Evolutionary conservation across 1,140 invertebrate species (phyloP).

Genomic region (Pachypsylla venusta): DNA sequence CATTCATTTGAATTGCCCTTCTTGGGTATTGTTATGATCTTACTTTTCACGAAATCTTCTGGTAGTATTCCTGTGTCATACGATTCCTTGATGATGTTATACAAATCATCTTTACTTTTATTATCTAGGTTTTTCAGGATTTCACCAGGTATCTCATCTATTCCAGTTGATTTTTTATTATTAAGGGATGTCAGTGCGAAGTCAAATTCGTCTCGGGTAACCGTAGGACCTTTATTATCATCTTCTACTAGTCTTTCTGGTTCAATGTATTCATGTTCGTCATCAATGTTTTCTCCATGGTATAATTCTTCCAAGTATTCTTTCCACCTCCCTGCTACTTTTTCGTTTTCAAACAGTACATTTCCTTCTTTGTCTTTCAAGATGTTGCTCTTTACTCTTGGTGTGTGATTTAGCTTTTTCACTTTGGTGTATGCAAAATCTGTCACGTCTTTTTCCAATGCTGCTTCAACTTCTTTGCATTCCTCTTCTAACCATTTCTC

Average conservation of each 20-base stretch:
- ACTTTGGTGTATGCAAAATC: neutral
- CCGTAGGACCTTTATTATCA: slow-evolving; percentile 7
- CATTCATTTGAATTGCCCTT: slow-evolving; percentile 5
- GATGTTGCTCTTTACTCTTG: slow-evolving; percentile 5
- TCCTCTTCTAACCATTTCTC: neutral
- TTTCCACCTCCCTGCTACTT: slow-evolving; percentile 7
- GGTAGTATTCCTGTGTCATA: neutral
- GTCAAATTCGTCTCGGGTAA: slow-evolving; percentile 9
- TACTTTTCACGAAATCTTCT: slow-evolving; percentile 3
- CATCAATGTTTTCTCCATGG: slow-evolving; percentile 7
- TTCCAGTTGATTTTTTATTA: slow-evolving; percentile 5
- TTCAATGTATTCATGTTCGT: slow-evolving; percentile 10
- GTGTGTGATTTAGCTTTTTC: neutral
- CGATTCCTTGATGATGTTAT: neutral
- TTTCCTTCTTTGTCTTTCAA: slow-evolving; percentile 8
- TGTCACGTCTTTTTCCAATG: neutral
- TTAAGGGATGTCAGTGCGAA: neutral
- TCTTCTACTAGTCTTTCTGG: neutral
- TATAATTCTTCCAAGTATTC: slow-evolving; percentile 12
- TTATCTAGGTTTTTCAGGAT: neutral
- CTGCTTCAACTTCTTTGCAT: neutral
- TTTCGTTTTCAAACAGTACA: slow-evolving; percentile 13
- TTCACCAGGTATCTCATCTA: slow-evolving; percentile 8
- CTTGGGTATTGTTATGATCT: slow-evolving; percentile 1
- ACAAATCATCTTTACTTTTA: neutral